Conservation (phyloP, 2,113 vertebrate genomes). For the Hippocampus barbouri region DNA sequence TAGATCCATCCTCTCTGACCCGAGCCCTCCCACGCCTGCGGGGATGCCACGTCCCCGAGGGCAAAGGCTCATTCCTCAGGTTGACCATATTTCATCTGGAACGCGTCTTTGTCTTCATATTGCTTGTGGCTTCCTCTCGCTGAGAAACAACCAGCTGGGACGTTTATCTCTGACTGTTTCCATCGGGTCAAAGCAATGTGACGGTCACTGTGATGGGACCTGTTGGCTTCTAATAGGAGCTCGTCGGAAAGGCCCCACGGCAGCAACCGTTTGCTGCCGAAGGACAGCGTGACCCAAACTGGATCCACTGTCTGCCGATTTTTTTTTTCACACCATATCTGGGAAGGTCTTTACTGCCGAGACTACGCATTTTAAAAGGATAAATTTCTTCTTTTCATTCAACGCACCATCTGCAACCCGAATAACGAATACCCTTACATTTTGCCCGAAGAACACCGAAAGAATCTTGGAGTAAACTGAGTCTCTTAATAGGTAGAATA, state of each 20-base stretch:
- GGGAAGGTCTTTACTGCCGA: neutral
- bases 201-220: neutral
- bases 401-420: no score
- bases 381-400: no score
- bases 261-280: neutral
- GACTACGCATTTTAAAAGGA: neutral
- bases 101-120: conserved; percentile 8
- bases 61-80: conserved; percentile 32
- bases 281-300: neutral
- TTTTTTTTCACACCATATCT: neutral
- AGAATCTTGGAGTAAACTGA: no score
- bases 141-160: conserved; percentile 13
- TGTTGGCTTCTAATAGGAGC: neutral
- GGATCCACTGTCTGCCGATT: neutral
- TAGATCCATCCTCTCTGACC: conserved; percentile 48
- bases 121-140: conserved; percentile 12
- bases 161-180: neutral
- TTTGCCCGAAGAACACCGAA: no score
- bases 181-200: neutral
- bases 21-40: conserved; percentile 19
- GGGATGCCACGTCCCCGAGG: conserved; percentile 25
- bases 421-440: no score
- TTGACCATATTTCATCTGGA: conserved; percentile 30
- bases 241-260: neutral
- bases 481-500: no score